A percentile compares a stretch with the other conserved stretches of the same genome.
These are phyloP conservation scores for Anthonomus grandis DNA, from an alignment of 1,140 invertebrate genomes.

Conservation along the genomic window DNA sequence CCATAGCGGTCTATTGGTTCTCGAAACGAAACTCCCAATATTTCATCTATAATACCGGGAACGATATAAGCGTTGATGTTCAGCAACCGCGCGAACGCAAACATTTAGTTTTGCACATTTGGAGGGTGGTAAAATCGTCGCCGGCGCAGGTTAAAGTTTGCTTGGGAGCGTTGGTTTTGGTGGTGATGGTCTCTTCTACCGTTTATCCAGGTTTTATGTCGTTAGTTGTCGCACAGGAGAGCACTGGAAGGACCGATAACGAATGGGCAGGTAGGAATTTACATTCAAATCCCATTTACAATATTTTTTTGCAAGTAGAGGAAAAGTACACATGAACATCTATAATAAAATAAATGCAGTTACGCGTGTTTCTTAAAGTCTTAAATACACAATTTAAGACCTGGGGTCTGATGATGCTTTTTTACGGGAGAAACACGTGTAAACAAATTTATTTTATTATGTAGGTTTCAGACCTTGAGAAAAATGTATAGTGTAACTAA, in stretches of 20 bases:
- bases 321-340: too few relatives aligned
- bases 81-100: constrained; percentile 1
- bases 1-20: constrained; percentile 18
- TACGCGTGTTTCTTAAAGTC: too few relatives aligned
- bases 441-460: too few relatives aligned
- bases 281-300: background rate
- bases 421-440: too few relatives aligned
- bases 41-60: constrained; percentile 26
- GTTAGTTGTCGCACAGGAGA: constrained; percentile 23
- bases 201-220: constrained; percentile 30
- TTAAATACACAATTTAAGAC: too few relatives aligned
- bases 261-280: constrained; percentile 23
- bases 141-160: constrained; percentile 9
- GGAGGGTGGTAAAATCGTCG: constrained; percentile 6
- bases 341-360: too few relatives aligned
- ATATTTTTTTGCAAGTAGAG: background rate
- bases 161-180: constrained; percentile 20
- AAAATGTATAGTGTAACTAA: too few relatives aligned
- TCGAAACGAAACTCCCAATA: constrained; percentile 28
- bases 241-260: constrained; percentile 13
- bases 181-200: constrained; percentile 26
- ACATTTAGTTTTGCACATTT: constrained; percentile 13
- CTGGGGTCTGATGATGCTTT: too few relatives aligned
- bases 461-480: too few relatives aligned
- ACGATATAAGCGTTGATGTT: constrained; percentile 9